Evolutionary conservation across 2,113 vertebrate species (phyloP), one percentile per base, ranked within the genome.

Genomic region (Nymphicus hollandicus): DNA sequence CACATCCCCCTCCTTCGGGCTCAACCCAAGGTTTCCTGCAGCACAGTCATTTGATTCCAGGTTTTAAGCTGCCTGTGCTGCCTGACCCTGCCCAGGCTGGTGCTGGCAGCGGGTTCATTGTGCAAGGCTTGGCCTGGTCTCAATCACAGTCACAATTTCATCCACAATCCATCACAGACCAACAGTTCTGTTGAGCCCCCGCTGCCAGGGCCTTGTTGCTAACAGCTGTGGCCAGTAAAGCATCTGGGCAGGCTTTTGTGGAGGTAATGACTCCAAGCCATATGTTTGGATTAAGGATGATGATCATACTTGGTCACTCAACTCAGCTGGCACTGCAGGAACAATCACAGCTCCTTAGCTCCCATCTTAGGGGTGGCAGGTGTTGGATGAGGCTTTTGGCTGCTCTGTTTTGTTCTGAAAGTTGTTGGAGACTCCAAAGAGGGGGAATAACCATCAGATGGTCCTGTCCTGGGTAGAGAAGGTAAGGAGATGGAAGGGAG

Each of bases 191-290:
- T 5, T 7, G 22, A 58, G 47, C 33, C 20, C 44, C 18, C 17
- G 22, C 3, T 10, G 8, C 53, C 0, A 0, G 16, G 25, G 33
- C 49, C 39, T 14, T 16, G 27, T 2, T 46, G 55, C 17, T 20
- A 7, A 18, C 64, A 86, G 13, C 44, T 93, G 63, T 23, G 72
- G 43, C 60, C 41, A 50, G 13, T 43, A 39, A 85, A 37, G 39
- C 35, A 37, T 50, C 35, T 8, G 56, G 44, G 22, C 35, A 77
- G 68, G 37, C 25, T 86, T 60, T 46, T 68, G 76, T 29, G 46
- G 60, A n/a, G 78, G 49, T n/a, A 58, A 71, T 1, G 9, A 31
- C 33, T 60, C 29, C 13, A 41, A 50, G 60, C 28, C 29, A 3
- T 5, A 53, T 27, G 20, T n/a, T 47, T 49, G 65, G 23, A 31